phyloP scores from a whole-genome alignment of 2,797 vertebrate species.

The Danionella dracula region DNA sequence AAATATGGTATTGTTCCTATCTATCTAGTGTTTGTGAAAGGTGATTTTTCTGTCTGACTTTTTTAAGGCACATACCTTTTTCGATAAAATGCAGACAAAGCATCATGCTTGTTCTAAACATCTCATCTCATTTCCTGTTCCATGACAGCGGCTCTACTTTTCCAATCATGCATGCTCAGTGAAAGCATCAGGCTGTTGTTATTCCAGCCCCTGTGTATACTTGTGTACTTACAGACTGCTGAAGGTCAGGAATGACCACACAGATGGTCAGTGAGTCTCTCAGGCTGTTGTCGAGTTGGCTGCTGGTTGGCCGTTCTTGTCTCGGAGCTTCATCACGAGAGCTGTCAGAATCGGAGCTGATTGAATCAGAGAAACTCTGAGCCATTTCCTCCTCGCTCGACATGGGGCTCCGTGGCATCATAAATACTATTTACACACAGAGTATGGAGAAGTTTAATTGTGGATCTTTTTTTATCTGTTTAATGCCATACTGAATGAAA shows the following conservation, averaged over 20 bases:
- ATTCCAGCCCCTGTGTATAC: background rate
- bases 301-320: slow-evolving; percentile 63
- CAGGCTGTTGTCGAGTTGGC: slow-evolving; percentile 44
- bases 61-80: too few species aligned
- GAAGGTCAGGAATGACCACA: slow-evolving; percentile 79
- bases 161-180: too few species aligned
- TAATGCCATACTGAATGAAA: too few species aligned
- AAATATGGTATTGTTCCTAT: too few species aligned
- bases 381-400: slow-evolving; percentile 90
- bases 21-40: too few species aligned
- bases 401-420: slow-evolving; percentile 83
- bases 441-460: background rate
- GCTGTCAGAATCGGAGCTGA: slow-evolving; percentile 79
- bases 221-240: slow-evolving; percentile 76
- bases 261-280: slow-evolving; percentile 73
- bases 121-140: too few species aligned
- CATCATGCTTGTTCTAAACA: too few species aligned
- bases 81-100: too few species aligned
- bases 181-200: too few species aligned
- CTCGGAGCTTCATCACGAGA: slow-evolving; percentile 80
- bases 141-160: too few species aligned
- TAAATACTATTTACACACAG: slow-evolving; percentile 32
- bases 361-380: slow-evolving; percentile 81
- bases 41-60: too few species aligned
- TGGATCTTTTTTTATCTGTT: too few species aligned